Evolutionary conservation across 2,888 invertebrate species (phyloP), one percentile per base, ranked within the genome.

Genomic region (Amiota minor): DNA sequence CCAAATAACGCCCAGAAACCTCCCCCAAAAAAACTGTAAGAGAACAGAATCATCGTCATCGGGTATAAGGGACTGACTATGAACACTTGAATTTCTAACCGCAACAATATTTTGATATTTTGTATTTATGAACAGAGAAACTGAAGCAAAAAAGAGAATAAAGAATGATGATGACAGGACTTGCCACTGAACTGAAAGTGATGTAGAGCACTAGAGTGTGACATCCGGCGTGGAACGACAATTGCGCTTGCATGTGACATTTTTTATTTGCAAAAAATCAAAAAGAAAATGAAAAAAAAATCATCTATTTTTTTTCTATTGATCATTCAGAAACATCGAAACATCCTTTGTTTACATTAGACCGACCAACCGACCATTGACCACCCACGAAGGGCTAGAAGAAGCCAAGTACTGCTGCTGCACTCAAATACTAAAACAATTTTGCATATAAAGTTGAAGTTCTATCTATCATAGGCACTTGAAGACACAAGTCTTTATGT

Each of bases 41-140:
- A 10, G 3, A 76, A 75, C 78, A 77, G 74, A 78, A 71, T 62
- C 46, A 78, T 35, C 6, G 35, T 62, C 46, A 78, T 35, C 6
- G 35, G 35, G 35, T 35, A 35, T 35, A 35, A 35, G 35, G 35
- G 35, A 8, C 35, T 6, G 18, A 12, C 20, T 4, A 56, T n/a
- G 56, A 20, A 16, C 62, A 53, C 67, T 68, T 68, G 67, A 68
- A 68, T 83, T 75, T 14, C 49, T 70, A 71, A 64, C 64, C 71
- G 45, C 64, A 71, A 71, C 53, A 62, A 71, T 71, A 71, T 71
- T 71, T 71, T 78, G 84, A 83, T 83, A 83, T 83, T 85, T 85
- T 79, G 84, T 85, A 83, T 83, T 83, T 85, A 83, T 85, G 69
- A 76, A 77, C 59, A 70, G 74, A 50, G n/a, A 20, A 18, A 59